phyloP scores from a whole-genome alignment of 2,888 invertebrate genomes.

The Troides helena region DNA sequence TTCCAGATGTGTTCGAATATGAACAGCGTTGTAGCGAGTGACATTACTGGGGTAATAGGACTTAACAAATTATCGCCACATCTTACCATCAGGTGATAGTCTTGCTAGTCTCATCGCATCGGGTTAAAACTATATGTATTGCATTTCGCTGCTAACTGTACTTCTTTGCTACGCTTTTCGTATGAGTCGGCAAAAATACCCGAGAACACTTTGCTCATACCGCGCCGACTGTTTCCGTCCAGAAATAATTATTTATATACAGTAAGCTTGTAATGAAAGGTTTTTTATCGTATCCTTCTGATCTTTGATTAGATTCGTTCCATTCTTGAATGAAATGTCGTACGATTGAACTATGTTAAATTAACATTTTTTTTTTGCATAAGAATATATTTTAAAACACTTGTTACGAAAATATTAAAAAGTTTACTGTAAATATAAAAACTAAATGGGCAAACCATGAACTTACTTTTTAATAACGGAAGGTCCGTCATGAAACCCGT shows the following conservation, averaged over 20 bases:
- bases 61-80: too few species aligned
- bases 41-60: too few species aligned
- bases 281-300: conserved; percentile 1
- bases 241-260: conserved; percentile 30
- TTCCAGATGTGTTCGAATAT: too few species aligned
- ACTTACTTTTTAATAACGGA: conserved; percentile 94
- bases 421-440: too few species aligned
- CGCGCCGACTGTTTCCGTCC: conserved; percentile 26
- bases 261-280: conserved; percentile 23
- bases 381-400: neutral
- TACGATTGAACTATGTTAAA: neutral
- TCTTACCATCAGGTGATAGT: too few species aligned
- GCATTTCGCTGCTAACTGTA: conserved; percentile 19
- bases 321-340: neutral
- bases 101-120: too few species aligned
- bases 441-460: neutral
- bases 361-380: too few species aligned
- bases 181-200: conserved; percentile 29
- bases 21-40: too few species aligned
- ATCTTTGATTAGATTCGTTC: conserved; percentile 3
- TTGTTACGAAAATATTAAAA: neutral
- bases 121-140: neutral
- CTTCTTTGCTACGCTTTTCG: conserved; percentile 6
- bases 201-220: conserved; percentile 26
- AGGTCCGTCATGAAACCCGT: conserved; percentile 93